Base-by-base conservation (phyloP, 2,888 invertebrate genomes). In the Melipona bicolor region DNA sequence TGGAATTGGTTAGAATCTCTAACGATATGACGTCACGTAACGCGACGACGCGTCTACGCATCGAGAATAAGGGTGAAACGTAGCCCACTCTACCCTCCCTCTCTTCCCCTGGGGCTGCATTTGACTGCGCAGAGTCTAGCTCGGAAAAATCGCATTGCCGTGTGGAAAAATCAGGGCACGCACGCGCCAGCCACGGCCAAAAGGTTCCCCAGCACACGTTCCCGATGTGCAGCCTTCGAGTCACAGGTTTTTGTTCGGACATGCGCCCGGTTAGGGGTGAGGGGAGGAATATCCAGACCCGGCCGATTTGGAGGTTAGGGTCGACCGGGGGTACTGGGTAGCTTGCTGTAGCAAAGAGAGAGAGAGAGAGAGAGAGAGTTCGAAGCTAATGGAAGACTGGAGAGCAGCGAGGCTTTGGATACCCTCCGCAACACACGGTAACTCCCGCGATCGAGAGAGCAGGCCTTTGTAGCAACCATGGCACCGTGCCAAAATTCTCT, bases 401-500 rank as follows among this genome's bases (percentile, higher is more conserved):
- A 64, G n/a, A 61, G 68, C 43, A 56, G n/a, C 77, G 59, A 67
- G 81, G 85, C 79, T 87, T 79, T 71, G 49, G 73, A 76, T 61
- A 0, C 59, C 61, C 78, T 71, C 70, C 54, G 80, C 65, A 79
- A 69, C 71, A 74, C 73, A 56, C 74, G 71, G 77, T 70, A 61
- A 81, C 76, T 76, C 24, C 32, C 19, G 32, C 50, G 69, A 76
- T 67, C 70, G 82, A 71, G 69, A 79, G 78, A 78, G 81, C 77
- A 83, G 82, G 89, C 90, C 92, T 93, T 93, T 93, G 92, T 91
- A 88, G 88, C 84, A 73, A 59, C 77, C 79, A 85, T 92, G 94
- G 93, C 92, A 85, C 80, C 83, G 80, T 86, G 93, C 94, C 94
- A 94, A 93, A 93, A 94, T 92, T n/a, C 54, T 43, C 3, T 54